phyloP scores from a whole-genome alignment of 2,113 vertebrate species.

The Trichechus manatus region DNA sequence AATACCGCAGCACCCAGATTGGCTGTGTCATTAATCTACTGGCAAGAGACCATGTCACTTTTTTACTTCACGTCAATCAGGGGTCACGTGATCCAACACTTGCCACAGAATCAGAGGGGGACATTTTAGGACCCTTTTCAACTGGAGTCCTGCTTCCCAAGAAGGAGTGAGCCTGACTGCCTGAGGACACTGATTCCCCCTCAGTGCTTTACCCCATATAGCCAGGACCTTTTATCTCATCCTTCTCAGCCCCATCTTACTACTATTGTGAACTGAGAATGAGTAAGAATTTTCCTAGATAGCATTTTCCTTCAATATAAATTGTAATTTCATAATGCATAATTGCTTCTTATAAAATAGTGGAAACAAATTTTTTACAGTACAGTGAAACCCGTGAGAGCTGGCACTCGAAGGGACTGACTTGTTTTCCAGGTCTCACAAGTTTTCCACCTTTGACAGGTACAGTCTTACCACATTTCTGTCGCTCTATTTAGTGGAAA shows the following conservation, averaged over 20 bases:
- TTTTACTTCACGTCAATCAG: neutral
- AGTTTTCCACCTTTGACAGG: neutral
- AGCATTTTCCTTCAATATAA: neutral
- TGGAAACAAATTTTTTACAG: neutral
- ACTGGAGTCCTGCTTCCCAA: neutral
- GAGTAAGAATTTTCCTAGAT: neutral
- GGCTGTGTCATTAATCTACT: neutral
- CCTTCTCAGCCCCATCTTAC: neutral
- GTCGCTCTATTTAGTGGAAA: neutral
- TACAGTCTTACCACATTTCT: neutral
- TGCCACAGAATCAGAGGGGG: neutral
- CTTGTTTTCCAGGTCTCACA: neutral
- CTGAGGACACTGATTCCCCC: fast-evolving
- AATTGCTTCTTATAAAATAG: neutral
- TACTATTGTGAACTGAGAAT: neutral
- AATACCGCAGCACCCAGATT: neutral
- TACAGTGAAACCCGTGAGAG: neutral
- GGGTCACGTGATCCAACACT: neutral
- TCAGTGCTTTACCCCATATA: too few species aligned
- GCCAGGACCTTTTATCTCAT: fast-evolving
- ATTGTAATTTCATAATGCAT: neutral
- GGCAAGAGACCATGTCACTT: neutral
- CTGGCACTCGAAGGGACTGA: neutral
- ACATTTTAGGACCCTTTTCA: neutral
- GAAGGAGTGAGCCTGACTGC: neutral